Conservation (phyloP, 2,113 vertebrate genomes). For the Rattus rattus region DNA sequence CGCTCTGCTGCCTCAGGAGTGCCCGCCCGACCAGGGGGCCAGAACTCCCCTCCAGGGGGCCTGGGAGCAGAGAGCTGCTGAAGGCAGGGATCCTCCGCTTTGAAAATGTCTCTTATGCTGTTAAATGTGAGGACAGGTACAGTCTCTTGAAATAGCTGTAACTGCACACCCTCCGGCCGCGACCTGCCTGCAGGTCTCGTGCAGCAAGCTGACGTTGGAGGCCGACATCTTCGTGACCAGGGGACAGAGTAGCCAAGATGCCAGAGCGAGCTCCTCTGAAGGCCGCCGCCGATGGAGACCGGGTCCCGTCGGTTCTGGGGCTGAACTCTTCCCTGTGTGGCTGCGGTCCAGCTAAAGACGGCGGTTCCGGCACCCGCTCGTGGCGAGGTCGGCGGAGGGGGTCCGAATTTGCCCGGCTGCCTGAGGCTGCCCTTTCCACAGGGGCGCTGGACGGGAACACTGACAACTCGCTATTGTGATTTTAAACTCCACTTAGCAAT, state of each 20-base stretch:
- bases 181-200: constrained; percentile 93
- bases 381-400: background rate
- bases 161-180: constrained; percentile 95
- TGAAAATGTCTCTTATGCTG: too few species aligned
- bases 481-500: constrained; percentile 1
- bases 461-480: background rate
- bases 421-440: background rate
- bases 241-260: too few species aligned
- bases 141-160: too few species aligned
- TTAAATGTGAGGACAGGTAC: too few species aligned
- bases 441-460: background rate
- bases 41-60: too few species aligned
- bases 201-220: constrained; percentile 72
- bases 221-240: background rate
- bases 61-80: too few species aligned
- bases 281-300: background rate
- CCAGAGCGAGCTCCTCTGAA: background rate
- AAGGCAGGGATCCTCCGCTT: too few species aligned
- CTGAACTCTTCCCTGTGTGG: background rate
- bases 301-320: background rate
- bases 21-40: too few species aligned
- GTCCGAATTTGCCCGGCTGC: background rate
- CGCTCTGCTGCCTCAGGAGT: too few species aligned
- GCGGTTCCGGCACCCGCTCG: background rate
- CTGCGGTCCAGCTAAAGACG: background rate